These are phyloP conservation scores for Lucilia sericata DNA, from an alignment of 1,140 invertebrate species.

Conservation along the genomic window DNA sequence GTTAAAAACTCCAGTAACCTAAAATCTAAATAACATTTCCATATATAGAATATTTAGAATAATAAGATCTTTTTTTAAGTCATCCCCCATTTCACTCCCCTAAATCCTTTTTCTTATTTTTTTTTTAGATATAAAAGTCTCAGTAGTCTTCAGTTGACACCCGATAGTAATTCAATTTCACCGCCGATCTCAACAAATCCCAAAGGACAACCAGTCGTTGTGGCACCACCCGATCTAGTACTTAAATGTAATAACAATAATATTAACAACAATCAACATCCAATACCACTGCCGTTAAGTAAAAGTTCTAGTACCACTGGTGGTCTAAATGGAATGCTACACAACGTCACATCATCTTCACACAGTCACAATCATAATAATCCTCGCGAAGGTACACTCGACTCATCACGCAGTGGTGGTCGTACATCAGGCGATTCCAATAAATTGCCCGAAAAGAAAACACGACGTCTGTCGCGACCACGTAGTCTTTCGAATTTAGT, in stretches of 20 bases:
- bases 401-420: conserved; percentile 89
- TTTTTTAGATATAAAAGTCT: conserved; percentile 64
- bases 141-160: conserved; percentile 65
- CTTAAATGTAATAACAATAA: conserved; percentile 64
- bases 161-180: conserved; percentile 60
- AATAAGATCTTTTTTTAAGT: not conserved
- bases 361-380: conserved; percentile 48
- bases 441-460: conserved; percentile 85
- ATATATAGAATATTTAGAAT: too few relatives aligned
- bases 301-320: conserved; percentile 60
- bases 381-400: conserved; percentile 78
- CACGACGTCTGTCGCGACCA: conserved; percentile 79
- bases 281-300: conserved; percentile 52
- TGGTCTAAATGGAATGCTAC: conserved; percentile 43
- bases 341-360: not conserved
- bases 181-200: conserved; percentile 63
- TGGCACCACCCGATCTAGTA: conserved; percentile 61
- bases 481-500: conserved; percentile 88
- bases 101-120: not conserved
- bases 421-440: conserved; percentile 84
- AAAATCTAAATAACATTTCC: too few relatives aligned
- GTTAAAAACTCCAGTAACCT: too few relatives aligned
- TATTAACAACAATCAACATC: conserved; percentile 51
- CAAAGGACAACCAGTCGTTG: conserved; percentile 55
- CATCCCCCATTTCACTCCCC: not conserved